Evolutionary conservation across 2,888 invertebrate species (phyloP).

Genomic region (Troglohyphantes excavatus): DNA sequence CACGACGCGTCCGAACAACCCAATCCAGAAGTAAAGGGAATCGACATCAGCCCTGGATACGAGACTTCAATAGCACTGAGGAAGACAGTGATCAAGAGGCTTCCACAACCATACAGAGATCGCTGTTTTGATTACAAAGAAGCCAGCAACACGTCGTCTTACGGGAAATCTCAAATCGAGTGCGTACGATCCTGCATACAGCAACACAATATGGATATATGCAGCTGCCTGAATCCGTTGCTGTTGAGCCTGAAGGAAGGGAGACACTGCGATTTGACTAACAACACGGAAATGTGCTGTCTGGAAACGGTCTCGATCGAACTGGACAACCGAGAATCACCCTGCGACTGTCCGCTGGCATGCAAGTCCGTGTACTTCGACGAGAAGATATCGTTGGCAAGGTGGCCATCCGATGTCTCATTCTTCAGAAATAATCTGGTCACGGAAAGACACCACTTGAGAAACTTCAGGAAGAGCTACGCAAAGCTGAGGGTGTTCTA

Average conservation of each 20-base stretch:
- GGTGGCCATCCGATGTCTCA: background rate
- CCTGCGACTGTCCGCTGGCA: conserved; percentile 19
- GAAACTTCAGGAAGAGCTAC: background rate
- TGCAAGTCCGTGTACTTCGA: background rate
- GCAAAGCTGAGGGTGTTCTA: conserved; percentile 1
- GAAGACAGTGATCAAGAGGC: background rate
- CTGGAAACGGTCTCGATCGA: background rate
- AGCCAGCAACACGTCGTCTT: background rate
- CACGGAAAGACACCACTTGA: too few species aligned
- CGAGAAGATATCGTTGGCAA: background rate
- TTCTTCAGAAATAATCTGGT: background rate
- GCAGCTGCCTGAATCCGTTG: conserved; percentile 22
- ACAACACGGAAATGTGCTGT: background rate
- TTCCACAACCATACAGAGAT: conserved; percentile 20
- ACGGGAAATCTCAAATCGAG: background rate
- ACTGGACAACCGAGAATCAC: background rate
- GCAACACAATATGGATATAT: background rate
- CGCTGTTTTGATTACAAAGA: conserved; percentile 6
- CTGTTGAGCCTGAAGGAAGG: background rate
- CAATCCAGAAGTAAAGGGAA: conserved; percentile 29
- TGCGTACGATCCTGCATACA: conserved; percentile 35
- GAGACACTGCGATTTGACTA: conserved; percentile 2
- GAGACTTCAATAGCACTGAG: conserved; percentile 3
- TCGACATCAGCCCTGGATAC: conserved; percentile 43
- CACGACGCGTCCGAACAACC: conserved; percentile 72